phyloP scores from a whole-genome alignment of 2,797 vertebrate species.

The Chaetophractus vellerosus region DNA sequence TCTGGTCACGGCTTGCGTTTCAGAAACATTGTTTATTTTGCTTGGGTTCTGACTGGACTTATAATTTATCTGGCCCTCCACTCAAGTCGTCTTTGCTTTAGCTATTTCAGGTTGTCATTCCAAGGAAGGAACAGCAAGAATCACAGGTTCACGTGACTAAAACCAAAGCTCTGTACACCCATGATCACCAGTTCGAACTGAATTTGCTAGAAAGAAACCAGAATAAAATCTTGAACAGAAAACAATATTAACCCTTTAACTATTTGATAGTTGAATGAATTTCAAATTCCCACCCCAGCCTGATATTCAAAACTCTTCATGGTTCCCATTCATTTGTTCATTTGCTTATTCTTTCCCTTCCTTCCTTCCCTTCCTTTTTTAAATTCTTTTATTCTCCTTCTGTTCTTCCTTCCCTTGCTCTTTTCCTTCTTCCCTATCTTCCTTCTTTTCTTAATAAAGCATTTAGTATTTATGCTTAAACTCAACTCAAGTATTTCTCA shows the following conservation, averaged over 20 bases:
- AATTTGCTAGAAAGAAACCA: background rate
- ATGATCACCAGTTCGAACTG: background rate
- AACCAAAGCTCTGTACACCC: background rate
- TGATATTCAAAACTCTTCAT: background rate
- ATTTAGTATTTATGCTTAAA: background rate
- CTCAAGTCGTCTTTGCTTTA: background rate
- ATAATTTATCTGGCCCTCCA: conserved; percentile 46
- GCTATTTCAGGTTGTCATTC: background rate
- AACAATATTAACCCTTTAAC: background rate
- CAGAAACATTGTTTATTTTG: conserved; percentile 79
- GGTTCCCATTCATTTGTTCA: background rate
- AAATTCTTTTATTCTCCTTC: no score
- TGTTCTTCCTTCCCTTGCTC: background rate
- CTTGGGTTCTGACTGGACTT: conserved; percentile 72
- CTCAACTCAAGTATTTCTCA: background rate
- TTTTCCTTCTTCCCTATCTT: background rate
- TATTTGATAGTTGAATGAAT: background rate
- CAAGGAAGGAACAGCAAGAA: background rate
- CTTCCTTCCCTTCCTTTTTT: background rate
- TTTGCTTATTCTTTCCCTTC: background rate
- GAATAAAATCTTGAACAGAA: background rate
- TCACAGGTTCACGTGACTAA: background rate
- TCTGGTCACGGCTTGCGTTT: conserved; percentile 67
- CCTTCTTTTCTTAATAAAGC: conserved; percentile 7
- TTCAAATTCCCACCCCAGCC: background rate